Evolutionary conservation across 2,888 invertebrate species (phyloP), one percentile per base, ranked within the genome.

Genomic region (Cephus sareptanus): DNA sequence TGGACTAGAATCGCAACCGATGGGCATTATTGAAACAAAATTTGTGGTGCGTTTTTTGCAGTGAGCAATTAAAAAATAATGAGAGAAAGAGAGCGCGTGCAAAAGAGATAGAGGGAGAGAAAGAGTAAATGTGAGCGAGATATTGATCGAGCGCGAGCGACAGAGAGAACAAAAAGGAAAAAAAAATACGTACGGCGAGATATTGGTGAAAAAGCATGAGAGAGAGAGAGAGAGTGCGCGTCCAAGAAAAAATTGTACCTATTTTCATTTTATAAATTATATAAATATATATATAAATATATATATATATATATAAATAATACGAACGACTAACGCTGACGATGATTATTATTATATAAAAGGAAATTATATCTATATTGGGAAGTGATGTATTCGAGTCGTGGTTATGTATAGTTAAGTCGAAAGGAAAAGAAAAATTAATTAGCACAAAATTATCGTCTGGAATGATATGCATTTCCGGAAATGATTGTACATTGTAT

Each of bases 1-100:
- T 90, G 91, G 89, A 91, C 90, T 91, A 91, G 90, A 91, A 91
- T 91, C 90, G 91, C 91, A 91, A 91, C 91, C 91, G 90, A 91
- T 91, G 91, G 91, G 91, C 91, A 91, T 91, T 91, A 91, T 87
- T 89, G 85, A 87, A 85, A 84, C 80, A 83, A 86, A 85, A 83
- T 88, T 90, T 90, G 90, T 90, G 90, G 90, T 90, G 88, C 90
- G 86, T 91, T 90, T 91, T 91, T 91, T 91, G 86, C 89, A 87
- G 87, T 85, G 86, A 86, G 86, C 78, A 80, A 79, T 35, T 73
- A 74, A 56, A 56, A 23, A 56, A 81, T 78, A 79, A 79, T 74
- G 79, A 81, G 87, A 88, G 88, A 84, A 71, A 71, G 12, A 71
- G 23, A 71, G 34, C 23, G 31, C 31, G 9, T 9, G 56, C 23